Conservation (phyloP, 2,888 invertebrate species). For the Meloe dianella region DNA sequence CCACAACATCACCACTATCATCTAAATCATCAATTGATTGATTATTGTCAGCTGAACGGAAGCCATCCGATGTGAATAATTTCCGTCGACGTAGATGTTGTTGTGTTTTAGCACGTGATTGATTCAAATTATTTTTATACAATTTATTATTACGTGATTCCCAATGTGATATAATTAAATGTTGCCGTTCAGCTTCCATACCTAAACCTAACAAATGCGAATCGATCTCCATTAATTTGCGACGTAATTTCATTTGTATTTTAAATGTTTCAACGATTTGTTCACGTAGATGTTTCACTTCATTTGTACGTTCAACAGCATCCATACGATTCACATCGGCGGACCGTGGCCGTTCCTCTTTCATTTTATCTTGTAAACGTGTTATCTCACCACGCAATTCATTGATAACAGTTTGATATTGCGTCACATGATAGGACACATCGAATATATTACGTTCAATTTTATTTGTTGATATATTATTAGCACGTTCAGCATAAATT, state of each 20-base stretch:
- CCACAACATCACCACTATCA: slow-evolving; percentile 38
- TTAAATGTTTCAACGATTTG: slow-evolving; percentile 89
- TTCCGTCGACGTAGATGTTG: slow-evolving; percentile 61
- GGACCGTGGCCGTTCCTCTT: slow-evolving; percentile 68
- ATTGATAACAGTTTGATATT: slow-evolving; percentile 81
- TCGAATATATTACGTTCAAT: slow-evolving; percentile 65
- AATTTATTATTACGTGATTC: slow-evolving; percentile 81
- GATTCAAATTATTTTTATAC: slow-evolving; percentile 66
- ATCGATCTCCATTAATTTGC: slow-evolving; percentile 89
- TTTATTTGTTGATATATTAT: slow-evolving; percentile 90
- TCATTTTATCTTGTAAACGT: slow-evolving; percentile 80
- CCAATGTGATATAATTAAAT: slow-evolving; percentile 89
- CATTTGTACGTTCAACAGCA: slow-evolving; percentile 50
- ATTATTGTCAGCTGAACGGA: slow-evolving; percentile 55
- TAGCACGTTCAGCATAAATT: slow-evolving; percentile 92
- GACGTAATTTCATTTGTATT: slow-evolving; percentile 88
- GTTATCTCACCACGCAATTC: slow-evolving; percentile 86
- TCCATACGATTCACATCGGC: slow-evolving; percentile 58
- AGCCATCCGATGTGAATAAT: slow-evolving; percentile 50
- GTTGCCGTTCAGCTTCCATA: slow-evolving; percentile 87
- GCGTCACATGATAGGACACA: slow-evolving; percentile 75
- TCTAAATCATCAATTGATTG: slow-evolving; percentile 37
- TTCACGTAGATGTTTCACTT: slow-evolving; percentile 74
- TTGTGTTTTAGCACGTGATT: slow-evolving; percentile 67
- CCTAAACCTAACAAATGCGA: slow-evolving; percentile 86